Percentiles rank a stretch among this genome's conserved stretches.
Evolutionary conservation across 2,888 invertebrate species (phyloP).

Genomic region (Agrotis ipsilon): DNA sequence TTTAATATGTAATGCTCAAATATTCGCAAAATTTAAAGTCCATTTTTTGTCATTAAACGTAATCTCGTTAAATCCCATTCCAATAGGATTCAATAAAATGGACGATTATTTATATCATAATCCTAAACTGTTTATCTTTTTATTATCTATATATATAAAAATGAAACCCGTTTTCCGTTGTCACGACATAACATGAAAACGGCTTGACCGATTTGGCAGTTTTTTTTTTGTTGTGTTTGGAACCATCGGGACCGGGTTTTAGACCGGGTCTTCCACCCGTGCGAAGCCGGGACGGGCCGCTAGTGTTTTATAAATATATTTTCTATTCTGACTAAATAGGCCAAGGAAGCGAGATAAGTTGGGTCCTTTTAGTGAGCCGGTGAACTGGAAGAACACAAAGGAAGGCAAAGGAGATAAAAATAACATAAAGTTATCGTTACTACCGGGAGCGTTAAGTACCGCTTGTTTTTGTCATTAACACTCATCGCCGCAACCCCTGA

Average conservation of each 20-base stretch:
- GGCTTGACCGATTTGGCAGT: too few species aligned
- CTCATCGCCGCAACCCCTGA: conserved; percentile 10
- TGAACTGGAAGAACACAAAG: conserved; percentile 11
- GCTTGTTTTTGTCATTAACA: conserved; percentile 45
- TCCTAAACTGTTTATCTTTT: neutral
- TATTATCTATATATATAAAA: too few species aligned
- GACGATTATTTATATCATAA: too few species aligned
- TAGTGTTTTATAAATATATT: neutral
- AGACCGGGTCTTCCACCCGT: too few species aligned
- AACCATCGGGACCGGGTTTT: too few species aligned
- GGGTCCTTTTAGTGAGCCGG: conserved; percentile 3
- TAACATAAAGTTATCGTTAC: neutral
- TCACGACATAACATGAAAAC: too few species aligned
- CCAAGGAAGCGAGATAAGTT: neutral
- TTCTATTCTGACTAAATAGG: conserved; percentile 3
- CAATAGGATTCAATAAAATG: too few species aligned
- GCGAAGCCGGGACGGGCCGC: too few species aligned
- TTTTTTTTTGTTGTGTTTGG: too few species aligned
- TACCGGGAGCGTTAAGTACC: neutral
- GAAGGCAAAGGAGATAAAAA: conserved; percentile 17
- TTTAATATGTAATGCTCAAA: neutral
- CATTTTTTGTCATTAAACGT: neutral
- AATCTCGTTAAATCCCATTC: neutral
- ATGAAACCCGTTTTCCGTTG: too few species aligned
- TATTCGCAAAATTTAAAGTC: neutral